Conservation (phyloP, 2,797 vertebrate genomes). For the Benthosema pterotum region DNA sequence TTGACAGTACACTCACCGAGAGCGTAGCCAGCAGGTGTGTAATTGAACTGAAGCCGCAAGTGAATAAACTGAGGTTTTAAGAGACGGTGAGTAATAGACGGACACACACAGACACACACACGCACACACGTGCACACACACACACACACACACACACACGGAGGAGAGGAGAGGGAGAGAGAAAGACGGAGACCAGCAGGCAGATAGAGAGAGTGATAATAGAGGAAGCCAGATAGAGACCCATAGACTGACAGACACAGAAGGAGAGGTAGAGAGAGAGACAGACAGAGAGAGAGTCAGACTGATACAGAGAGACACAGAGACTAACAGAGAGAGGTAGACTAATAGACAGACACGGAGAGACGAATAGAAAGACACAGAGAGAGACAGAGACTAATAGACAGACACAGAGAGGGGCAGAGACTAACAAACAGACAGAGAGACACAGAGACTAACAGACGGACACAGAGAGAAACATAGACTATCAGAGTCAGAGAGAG, state of each 20-base stretch:
- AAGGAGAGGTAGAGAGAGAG: background rate
- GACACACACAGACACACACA: background rate
- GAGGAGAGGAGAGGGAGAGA: no score
- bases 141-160: no score
- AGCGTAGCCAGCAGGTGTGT: conserved; percentile 72
- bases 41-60: conserved; percentile 44
- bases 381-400: background rate
- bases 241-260: conserved; percentile 10
- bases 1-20: conserved; percentile 39
- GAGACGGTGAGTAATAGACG: background rate
- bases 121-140: no score
- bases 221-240: conserved; percentile 3
- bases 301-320: background rate
- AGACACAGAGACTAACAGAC: background rate
- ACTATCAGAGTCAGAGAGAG: background rate
- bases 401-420: conserved; percentile 12
- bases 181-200: no score
- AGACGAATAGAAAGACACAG: background rate
- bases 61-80: conserved; percentile 28
- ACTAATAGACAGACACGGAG: background rate
- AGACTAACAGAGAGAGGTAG: background rate
- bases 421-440: conserved; percentile 4
- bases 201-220: background rate
- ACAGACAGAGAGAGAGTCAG: conserved; percentile 4
- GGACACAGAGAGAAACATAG: conserved; percentile 18